Percentiles rank a stretch among this genome's conserved stretches.
These are phyloP conservation scores for Papilio aristodemus DNA, from an alignment of 1,140 invertebrate species.

Conservation along the genomic window DNA sequence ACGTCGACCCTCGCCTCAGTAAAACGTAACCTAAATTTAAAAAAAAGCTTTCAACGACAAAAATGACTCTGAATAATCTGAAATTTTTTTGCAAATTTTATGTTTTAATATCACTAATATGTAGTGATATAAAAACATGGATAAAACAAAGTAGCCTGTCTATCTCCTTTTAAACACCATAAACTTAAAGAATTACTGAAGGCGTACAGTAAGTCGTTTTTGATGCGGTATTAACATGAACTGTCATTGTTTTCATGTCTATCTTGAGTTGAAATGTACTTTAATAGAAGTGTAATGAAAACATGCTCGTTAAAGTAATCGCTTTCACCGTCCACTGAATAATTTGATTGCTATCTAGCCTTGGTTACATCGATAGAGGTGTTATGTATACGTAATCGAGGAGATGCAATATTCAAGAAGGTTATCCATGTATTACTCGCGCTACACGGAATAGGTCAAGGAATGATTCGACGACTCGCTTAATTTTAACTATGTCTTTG, in stretches of 20 bases:
- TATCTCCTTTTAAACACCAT: too few species aligned
- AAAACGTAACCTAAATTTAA: conserved; percentile 43
- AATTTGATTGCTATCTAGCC: conserved; percentile 14
- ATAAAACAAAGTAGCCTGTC: too few species aligned
- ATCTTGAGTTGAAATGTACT: neutral
- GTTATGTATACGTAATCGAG: conserved; percentile 7
- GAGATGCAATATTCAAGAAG: conserved; percentile 23
- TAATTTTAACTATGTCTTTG: neutral
- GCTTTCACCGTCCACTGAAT: conserved; percentile 1
- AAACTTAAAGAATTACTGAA: too few species aligned
- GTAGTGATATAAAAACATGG: too few species aligned
- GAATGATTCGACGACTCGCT: neutral
- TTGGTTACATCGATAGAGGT: conserved; percentile 19
- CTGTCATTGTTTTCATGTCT: neutral
- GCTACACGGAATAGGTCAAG: neutral
- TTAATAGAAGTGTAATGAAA: neutral
- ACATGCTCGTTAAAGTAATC: conserved; percentile 16
- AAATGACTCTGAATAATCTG: conserved; percentile 42
- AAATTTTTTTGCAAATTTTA: conserved; percentile 45
- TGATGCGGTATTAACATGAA: neutral
- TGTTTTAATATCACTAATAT: neutral
- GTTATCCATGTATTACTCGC: neutral
- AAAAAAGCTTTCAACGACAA: conserved; percentile 47
- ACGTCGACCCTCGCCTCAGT: conserved; percentile 30
- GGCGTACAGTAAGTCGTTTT: neutral